Conservation (phyloP, 2,797 vertebrate species). For the Darevskia mixta region DNA sequence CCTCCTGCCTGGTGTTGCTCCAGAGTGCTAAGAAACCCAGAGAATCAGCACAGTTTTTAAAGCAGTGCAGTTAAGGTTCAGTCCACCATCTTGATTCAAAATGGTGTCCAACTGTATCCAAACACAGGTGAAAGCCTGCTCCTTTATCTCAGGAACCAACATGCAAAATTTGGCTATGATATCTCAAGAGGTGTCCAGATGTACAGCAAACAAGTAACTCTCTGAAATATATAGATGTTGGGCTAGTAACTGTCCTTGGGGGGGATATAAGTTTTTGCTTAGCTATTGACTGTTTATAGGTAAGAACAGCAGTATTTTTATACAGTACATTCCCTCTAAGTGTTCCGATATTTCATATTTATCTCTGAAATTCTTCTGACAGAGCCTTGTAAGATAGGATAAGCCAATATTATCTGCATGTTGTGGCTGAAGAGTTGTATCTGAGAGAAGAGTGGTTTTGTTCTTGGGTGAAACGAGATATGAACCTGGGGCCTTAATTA, state of each 20-base stretch:
- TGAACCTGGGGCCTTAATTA: not conserved
- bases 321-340: not conserved
- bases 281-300: not conserved
- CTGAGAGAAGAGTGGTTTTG: not conserved
- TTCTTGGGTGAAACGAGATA: not conserved
- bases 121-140: no score
- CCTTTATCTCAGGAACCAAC: no score
- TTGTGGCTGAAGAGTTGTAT: not conserved
- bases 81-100: no score
- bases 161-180: no score
- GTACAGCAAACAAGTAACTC: no score
- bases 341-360: not conserved
- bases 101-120: no score
- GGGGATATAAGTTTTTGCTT: not conserved
- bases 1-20: no score
- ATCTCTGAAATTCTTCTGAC: not conserved
- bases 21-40: no score
- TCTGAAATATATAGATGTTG: no score
- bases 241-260: not conserved
- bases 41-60: no score
- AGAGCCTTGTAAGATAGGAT: not conserved
- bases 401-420: not conserved
- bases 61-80: no score
- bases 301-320: not conserved
- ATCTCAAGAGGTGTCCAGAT: no score